phyloP scores from a whole-genome alignment of 2,797 vertebrate genomes.

The Columba guinea region DNA sequence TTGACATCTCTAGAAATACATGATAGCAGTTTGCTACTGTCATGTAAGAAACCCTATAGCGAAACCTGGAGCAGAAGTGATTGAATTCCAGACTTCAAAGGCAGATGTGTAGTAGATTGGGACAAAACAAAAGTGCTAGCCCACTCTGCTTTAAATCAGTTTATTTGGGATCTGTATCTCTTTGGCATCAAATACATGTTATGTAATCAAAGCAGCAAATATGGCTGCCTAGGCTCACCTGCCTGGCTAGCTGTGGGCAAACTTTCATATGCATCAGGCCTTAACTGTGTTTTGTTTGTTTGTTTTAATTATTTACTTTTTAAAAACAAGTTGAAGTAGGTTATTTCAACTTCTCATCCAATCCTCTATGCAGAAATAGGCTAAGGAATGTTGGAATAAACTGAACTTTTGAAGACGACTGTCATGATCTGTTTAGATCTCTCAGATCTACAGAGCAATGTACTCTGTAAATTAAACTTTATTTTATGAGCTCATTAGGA shows the following conservation, averaged over 20 bases:
- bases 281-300: background rate
- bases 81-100: background rate
- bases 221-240: background rate
- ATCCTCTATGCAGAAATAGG: background rate
- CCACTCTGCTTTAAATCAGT: background rate
- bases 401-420: background rate
- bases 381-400: background rate
- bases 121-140: background rate
- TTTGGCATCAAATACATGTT: background rate
- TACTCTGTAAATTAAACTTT: background rate
- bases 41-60: background rate
- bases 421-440: background rate
- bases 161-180: background rate
- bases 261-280: accelerated
- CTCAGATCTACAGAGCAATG: background rate
- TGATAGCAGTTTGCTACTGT: background rate
- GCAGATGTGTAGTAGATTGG: background rate
- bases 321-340: background rate
- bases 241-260: background rate
- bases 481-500: background rate
- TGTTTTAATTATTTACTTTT: background rate
- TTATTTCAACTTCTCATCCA: background rate
- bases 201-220: background rate
- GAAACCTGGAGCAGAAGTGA: background rate
- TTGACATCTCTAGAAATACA: background rate